Base-by-base conservation (phyloP, 2,113 vertebrate genomes). In the Zosterops hypoxanthus region DNA sequence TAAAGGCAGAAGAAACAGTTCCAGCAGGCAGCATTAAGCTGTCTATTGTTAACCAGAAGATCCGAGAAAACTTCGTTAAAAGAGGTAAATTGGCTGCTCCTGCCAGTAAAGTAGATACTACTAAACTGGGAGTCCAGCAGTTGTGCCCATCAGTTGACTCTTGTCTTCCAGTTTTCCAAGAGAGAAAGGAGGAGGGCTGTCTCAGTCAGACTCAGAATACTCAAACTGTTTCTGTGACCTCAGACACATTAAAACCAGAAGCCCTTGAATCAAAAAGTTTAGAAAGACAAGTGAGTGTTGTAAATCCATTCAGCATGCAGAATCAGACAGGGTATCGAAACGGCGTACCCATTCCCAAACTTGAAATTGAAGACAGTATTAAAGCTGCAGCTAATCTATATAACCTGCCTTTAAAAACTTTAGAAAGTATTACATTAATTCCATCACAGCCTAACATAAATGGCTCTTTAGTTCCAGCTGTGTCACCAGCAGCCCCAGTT, bases 321-420 rank as follows among this genome's bases (percentile, higher is more conserved):
- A 98, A 78, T 93, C 97, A 97, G 82, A 24, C 95, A 57, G 96
- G 88, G 12, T 98, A 96, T 96, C 97, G 86, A 76, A 98, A 93
- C 28, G 90, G 12, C 64, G 91, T 98, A 53, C 93, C 97, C 47
- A 41, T 97, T 95, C 94, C 98, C 73, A 98, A 98, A 94, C 95
- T 97, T 96, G 98, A 97, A 70, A 96, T 98, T 95, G 97, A 97
- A 94, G 96, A 95, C 92, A 97, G 93, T 94, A 92, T 96, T 88
- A 98, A 98, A 93, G 69, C 97, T 87, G 92, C 97, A 78, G 75
- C 97, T 65, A 96, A 50, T 95, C 94, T 98, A 8, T 98, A 97
- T 81, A 97, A 92, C 90, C 93, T 98, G 77, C 97, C 98, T 95
- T 96, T 98, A 87, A 98, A 98, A 94, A 98, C 98, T 24, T 93